Conservation (phyloP, 2,888 invertebrate genomes). For the Ichneumon xanthorius region DNA sequence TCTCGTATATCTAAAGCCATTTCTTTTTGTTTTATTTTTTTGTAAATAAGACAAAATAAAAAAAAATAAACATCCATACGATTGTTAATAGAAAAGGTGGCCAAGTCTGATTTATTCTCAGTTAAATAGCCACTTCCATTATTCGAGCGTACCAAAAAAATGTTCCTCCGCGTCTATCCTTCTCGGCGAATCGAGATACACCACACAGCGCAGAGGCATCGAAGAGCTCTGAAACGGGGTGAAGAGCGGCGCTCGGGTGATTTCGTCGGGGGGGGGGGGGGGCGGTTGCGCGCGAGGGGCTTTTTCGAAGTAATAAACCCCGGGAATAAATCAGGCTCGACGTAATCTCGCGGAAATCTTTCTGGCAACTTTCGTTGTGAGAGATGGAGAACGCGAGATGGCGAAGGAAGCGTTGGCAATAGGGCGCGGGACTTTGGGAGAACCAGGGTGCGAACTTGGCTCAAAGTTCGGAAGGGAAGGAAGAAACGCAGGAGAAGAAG, state of each 20-base stretch:
- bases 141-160: too few relatives aligned
- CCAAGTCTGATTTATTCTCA: too few relatives aligned
- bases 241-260: neutral
- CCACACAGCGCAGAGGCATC: neutral
- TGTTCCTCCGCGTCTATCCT: neutral
- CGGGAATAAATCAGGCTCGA: slow-evolving; percentile 71
- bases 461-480: slow-evolving; percentile 45
- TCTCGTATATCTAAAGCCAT: too few relatives aligned
- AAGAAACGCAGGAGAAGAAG: neutral
- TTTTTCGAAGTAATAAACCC: slow-evolving; percentile 68
- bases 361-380: slow-evolving; percentile 53
- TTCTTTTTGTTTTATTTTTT: too few relatives aligned
- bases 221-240: slow-evolving; percentile 2
- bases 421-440: neutral
- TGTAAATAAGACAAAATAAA: too few relatives aligned
- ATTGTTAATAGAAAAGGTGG: too few relatives aligned
- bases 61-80: too few relatives aligned
- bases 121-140: too few relatives aligned
- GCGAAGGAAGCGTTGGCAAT: slow-evolving; percentile 10
- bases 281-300: slow-evolving; percentile 14
- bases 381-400: slow-evolving; percentile 22
- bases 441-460: slow-evolving; percentile 62
- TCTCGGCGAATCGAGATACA: neutral
- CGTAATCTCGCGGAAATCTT: slow-evolving; percentile 71
- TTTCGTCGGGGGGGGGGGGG: slow-evolving; percentile 13